phyloP scores from a whole-genome alignment of 53 echinoderm and acorn worm genomes.

The Crossaster papposus region DNA sequence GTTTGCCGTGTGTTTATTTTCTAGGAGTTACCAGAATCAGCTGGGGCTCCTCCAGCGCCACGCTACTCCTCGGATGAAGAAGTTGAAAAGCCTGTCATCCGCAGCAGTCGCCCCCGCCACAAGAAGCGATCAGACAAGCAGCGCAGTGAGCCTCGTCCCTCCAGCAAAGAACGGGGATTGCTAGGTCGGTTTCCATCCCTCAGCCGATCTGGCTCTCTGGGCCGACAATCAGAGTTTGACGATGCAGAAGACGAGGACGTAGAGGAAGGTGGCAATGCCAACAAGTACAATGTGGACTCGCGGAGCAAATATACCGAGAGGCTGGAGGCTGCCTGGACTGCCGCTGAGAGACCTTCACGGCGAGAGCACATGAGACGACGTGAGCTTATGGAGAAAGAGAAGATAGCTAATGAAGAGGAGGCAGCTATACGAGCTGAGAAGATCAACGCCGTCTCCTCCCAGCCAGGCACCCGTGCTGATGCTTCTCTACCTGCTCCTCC shows the following conservation, averaged over 20 bases:
- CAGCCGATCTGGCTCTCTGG: conserved; percentile 71
- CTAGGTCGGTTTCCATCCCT: conserved; percentile 46
- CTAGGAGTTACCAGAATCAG: conserved; percentile 67
- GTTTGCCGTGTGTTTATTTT: background rate
- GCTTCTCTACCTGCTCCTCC: background rate
- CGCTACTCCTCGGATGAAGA: conserved; percentile 79
- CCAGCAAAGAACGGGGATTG: conserved; percentile 52
- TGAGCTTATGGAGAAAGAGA: conserved; percentile 63
- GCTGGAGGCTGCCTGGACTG: conserved; percentile 60
- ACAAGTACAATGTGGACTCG: conserved; percentile 66
- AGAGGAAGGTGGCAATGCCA: conserved; percentile 55
- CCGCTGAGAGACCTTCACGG: conserved; percentile 68
- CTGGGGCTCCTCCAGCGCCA: conserved; percentile 58
- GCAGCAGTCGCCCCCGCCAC: conserved; percentile 71
- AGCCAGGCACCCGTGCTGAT: conserved; percentile 17
- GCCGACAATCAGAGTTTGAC: conserved; percentile 67
- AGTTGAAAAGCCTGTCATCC: conserved; percentile 47
- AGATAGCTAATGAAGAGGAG: conserved; percentile 54
- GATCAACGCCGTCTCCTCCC: conserved; percentile 53
- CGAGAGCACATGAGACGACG: conserved; percentile 71
- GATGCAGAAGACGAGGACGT: conserved; percentile 65
- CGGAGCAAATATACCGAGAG: conserved; percentile 55
- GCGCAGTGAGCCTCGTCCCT: conserved; percentile 25
- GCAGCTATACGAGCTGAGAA: conserved; percentile 27
- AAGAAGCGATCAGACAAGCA: conserved; percentile 57